Evolutionary conservation across 2,797 vertebrate species (phyloP).

Genomic region (Neopelma chrysocephalum): DNA sequence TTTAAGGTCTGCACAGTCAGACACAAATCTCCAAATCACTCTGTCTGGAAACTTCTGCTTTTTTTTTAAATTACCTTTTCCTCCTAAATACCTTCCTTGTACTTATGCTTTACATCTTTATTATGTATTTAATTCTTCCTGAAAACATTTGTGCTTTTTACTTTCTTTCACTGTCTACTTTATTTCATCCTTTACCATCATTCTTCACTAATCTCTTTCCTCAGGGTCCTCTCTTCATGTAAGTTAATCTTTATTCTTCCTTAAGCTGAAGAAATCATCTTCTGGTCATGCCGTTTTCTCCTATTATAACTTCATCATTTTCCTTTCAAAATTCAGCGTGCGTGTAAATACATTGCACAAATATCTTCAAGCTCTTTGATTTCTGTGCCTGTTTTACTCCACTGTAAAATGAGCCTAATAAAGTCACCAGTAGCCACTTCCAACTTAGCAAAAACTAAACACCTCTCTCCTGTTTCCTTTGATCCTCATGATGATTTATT

Average conservation of each 20-base stretch:
- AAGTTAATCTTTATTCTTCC: constrained; percentile 21
- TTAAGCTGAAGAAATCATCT: not conserved
- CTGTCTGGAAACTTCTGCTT: not conserved
- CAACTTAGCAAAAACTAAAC: not conserved
- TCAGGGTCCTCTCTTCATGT: not conserved
- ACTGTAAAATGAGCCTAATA: not conserved
- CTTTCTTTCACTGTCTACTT: not conserved
- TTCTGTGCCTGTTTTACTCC: not conserved
- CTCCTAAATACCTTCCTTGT: not conserved
- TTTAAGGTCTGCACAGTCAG: not conserved
- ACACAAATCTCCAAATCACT: not conserved
- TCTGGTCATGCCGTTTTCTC: not conserved
- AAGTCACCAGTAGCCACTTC: not conserved
- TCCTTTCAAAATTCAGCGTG: not conserved
- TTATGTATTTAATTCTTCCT: not conserved
- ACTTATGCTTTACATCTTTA: not conserved
- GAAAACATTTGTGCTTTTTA: not conserved
- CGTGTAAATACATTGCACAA: not conserved
- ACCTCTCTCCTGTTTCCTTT: not conserved
- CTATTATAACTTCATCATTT: not conserved
- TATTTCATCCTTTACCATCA: not conserved
- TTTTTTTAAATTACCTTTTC: not conserved
- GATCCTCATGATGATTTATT: not conserved
- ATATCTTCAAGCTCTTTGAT: not conserved
- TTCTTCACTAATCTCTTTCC: constrained; percentile 5